A percentile compares a stretch with the other conserved stretches of the same genome.
Evolutionary conservation across 1,140 invertebrate species (phyloP).

Genomic region (Drosophila orena): DNA sequence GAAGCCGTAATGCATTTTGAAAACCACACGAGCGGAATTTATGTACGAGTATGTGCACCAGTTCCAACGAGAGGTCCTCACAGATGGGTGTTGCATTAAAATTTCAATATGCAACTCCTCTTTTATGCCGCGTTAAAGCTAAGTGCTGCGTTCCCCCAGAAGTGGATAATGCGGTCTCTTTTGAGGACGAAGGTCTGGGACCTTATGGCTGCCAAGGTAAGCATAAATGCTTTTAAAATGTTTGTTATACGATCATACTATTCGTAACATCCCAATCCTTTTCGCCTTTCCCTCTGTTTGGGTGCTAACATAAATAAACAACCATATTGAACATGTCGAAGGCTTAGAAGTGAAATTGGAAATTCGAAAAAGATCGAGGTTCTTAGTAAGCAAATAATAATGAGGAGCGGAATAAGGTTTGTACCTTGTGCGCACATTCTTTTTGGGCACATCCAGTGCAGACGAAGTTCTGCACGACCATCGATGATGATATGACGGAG

Average conservation of each 20-base stretch:
- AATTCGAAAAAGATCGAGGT: constrained; percentile 46
- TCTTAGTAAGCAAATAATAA: constrained; percentile 69
- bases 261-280: background rate
- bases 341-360: constrained; percentile 78
- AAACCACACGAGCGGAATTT: constrained; percentile 82
- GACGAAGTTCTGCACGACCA: constrained; percentile 56
- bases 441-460: constrained; percentile 38
- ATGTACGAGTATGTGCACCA: constrained; percentile 55
- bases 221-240: constrained; percentile 27
- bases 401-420: constrained; percentile 40
- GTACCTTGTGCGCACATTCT: constrained; percentile 61
- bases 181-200: background rate
- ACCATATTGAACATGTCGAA: constrained; percentile 43
- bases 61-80: constrained; percentile 12
- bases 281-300: constrained; percentile 1
- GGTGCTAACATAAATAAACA: constrained; percentile 64
- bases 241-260: no score
- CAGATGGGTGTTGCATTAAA: constrained; percentile 47
- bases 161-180: constrained; percentile 5
- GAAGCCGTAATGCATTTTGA: constrained; percentile 70
- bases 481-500: constrained; percentile 43
- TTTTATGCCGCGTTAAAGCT: constrained; percentile 47
- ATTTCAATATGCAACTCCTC: constrained; percentile 42
- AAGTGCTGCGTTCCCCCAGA: constrained; percentile 25
- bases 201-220: constrained; percentile 1